Conservation (phyloP, 1,140 invertebrate species). For the Diploscapter pachys region DNA sequence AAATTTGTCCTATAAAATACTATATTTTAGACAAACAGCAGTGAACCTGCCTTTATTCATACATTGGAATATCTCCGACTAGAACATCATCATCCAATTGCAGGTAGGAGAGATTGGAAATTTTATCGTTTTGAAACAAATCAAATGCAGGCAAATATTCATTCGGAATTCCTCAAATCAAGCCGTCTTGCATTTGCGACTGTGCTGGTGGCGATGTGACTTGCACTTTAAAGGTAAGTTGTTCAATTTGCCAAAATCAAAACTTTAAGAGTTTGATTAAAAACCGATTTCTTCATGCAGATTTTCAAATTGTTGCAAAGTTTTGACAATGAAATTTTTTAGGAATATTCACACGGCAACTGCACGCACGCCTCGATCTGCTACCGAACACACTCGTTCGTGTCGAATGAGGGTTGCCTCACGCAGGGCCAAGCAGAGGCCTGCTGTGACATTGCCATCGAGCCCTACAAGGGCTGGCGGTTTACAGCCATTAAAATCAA, state of each 20-base stretch:
- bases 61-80: constrained; percentile 45
- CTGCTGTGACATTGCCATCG: constrained; percentile 45
- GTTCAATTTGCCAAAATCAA: constrained; percentile 40
- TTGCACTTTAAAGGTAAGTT: constrained; percentile 45
- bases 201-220: constrained; percentile 48
- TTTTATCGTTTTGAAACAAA: constrained; percentile 43
- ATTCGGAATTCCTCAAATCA: constrained; percentile 46
- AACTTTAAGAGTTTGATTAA: neutral
- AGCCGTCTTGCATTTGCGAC: constrained; percentile 47
- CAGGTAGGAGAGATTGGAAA: constrained; percentile 34
- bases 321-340: constrained; percentile 6
- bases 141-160: constrained; percentile 34
- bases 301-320: neutral
- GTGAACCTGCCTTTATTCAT: constrained; percentile 38
- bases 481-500: constrained; percentile 45
- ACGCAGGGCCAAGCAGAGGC: constrained; percentile 38
- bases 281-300: neutral
- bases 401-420: constrained; percentile 44
- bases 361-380: constrained; percentile 40
- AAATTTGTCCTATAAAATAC: neutral
- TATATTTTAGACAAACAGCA: neutral
- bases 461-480: constrained; percentile 49
- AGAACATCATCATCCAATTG: constrained; percentile 51
- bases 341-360: constrained; percentile 32
- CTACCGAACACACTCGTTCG: constrained; percentile 44